Base-by-base conservation (phyloP, 2,888 invertebrate genomes). In the Polydrusus pterygomalis region DNA sequence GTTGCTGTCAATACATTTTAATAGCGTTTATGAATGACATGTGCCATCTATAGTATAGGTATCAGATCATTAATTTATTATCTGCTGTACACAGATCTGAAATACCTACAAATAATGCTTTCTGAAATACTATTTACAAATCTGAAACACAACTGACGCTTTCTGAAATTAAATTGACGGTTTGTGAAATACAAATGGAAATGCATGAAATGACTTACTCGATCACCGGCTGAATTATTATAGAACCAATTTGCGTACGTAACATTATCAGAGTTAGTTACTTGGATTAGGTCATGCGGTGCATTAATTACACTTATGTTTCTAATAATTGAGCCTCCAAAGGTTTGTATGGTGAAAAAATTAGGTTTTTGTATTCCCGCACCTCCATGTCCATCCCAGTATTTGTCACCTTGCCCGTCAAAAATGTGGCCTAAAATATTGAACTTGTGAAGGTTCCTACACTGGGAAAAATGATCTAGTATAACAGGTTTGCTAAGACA, bases 361-460 rank as follows among this genome's bases (percentile, higher is more conserved):
- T 79, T 79, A 1, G 80, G 80, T 73, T 80, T 80, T 45, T 49
- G 34, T 43, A 58, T 74, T 2, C 58, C 70, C 30, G 38, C 65
- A 10, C 72, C 78, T 6, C 79, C 79, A 38, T 71, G 74, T n/a
- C 80, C 80, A 67, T 80, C 80, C 80, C 80, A 80, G 51, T 80
- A 80, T 10, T 72, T 45, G 43, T 76, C 47, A 34, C 80, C 80
- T 71, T 78, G 75, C 5, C 79, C 80, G 60, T 80, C 79, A 43
- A 79, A 73, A n/a, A 75, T 67, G 18, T 73, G 67, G 7, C 67
- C 73, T 73, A 45, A 20, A 63, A 63, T 51, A 56, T 70, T 63
- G n/a, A 63, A 13, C 18, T 77, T 25, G 5, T 25, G 25, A 25
- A 25, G 5, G 5, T 5, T 25, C n/a, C n/a, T n/a, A n/a, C n/a